These are phyloP conservation scores for Hoplodrina blanda DNA, from an alignment of 2,888 invertebrate genomes.

Conservation along the genomic window DNA sequence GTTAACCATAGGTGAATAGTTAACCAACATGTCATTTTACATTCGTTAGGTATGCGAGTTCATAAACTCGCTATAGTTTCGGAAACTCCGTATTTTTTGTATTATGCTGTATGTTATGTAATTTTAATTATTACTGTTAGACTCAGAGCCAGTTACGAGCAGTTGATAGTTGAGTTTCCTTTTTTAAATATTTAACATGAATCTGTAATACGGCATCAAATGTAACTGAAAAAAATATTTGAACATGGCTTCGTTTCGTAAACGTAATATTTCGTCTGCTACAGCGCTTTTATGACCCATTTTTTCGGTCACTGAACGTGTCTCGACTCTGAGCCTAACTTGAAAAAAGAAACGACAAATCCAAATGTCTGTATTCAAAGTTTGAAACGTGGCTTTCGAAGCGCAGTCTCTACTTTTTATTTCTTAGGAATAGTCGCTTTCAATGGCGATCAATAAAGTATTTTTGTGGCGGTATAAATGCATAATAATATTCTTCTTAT, in stretches of 20 bases:
- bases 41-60: slow-evolving; percentile 72
- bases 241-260: slow-evolving; percentile 21
- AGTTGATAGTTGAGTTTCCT: slow-evolving; percentile 18
- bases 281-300: slow-evolving; percentile 30
- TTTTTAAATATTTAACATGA: not conserved
- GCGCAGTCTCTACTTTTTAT: slow-evolving; percentile 62
- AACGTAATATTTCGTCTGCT: slow-evolving; percentile 23
- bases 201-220: not conserved
- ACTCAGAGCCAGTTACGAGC: slow-evolving; percentile 34
- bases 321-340: slow-evolving; percentile 43
- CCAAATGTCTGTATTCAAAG: slow-evolving; percentile 46
- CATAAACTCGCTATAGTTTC: slow-evolving; percentile 57
- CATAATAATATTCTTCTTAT: slow-evolving; percentile 69
- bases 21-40: slow-evolving; percentile 74
- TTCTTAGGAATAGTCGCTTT: slow-evolving; percentile 64
- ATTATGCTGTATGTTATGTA: slow-evolving; percentile 48
- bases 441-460: slow-evolving; percentile 63
- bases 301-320: slow-evolving; percentile 33
- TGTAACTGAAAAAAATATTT: slow-evolving; percentile 20
- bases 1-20: slow-evolving; percentile 75
- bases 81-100: slow-evolving; percentile 62
- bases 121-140: slow-evolving; percentile 49
- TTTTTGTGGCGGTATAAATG: slow-evolving; percentile 71
- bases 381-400: slow-evolving; percentile 50
- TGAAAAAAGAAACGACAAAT: slow-evolving; percentile 29